A percentile compares a stretch with the other conserved stretches of the same genome.
Conservation (phyloP, 2,113 vertebrate species). For the Colaptes auratus region DNA sequence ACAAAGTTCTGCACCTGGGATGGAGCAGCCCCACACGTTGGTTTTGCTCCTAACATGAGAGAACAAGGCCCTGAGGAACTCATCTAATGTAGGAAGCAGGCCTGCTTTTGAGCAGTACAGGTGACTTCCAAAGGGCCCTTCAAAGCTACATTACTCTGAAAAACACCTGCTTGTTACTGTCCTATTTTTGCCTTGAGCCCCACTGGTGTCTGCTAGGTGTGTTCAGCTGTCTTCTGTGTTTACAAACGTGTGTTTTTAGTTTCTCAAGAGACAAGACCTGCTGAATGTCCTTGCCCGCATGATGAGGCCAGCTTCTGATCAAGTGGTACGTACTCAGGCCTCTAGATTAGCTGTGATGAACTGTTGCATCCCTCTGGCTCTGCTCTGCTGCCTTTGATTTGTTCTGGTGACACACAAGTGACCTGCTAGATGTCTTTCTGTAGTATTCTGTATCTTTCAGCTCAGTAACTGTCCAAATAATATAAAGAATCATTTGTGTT, state of each 20-base stretch:
- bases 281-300: conserved; percentile 94
- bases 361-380: neutral
- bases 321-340: conserved; percentile 86
- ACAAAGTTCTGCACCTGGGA: neutral
- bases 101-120: neutral
- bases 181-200: neutral
- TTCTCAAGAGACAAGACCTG: conserved; percentile 96
- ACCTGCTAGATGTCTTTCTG: neutral
- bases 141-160: neutral
- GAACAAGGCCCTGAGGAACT: neutral
- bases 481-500: neutral
- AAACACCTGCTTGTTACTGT: neutral
- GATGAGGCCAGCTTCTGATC: conserved; percentile 96
- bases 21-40: neutral
- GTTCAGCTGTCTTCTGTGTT: neutral
- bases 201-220: neutral
- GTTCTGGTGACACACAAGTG: neutral
- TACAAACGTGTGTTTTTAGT: conserved; percentile 76
- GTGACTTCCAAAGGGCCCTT: neutral
- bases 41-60: neutral
- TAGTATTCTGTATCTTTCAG: neutral
- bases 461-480: neutral
- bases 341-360: neutral
- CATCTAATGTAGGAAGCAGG: neutral
- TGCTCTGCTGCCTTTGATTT: neutral